A percentile compares a stretch with the other conserved stretches of the same genome.
These are phyloP conservation scores for Taenioides sp. DNA, from an alignment of 2,797 vertebrate genomes.

Conservation along the genomic window DNA sequence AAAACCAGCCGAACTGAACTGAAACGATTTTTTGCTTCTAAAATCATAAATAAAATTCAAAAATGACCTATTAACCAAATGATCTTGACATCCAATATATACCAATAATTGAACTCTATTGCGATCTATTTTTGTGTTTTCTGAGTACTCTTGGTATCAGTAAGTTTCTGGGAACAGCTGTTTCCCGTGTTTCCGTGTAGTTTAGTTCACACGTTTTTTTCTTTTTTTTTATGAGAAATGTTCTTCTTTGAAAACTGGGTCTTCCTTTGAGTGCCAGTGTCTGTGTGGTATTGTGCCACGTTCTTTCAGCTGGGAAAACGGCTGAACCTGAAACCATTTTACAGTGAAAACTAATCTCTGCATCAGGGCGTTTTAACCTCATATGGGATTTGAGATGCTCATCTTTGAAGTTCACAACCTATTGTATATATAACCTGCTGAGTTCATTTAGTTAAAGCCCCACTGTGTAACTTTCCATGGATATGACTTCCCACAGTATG, in stretches of 20 bases:
- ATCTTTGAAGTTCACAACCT: slow-evolving; percentile 48
- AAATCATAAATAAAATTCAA: background rate
- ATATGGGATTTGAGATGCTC: slow-evolving; percentile 44
- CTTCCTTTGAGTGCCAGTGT: slow-evolving; percentile 56
- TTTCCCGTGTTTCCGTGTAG: slow-evolving; percentile 22
- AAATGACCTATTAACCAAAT: background rate
- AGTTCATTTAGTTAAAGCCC: background rate
- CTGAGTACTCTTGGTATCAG: background rate
- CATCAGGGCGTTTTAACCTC: slow-evolving; percentile 67
- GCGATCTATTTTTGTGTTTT: background rate
- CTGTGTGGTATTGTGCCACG: slow-evolving; percentile 55
- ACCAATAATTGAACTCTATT: too few species aligned
- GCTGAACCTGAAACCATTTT: slow-evolving; percentile 60
- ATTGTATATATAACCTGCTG: slow-evolving; percentile 37
- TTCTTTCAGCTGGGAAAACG: slow-evolving; percentile 48
- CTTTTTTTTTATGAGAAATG: slow-evolving; percentile 29
- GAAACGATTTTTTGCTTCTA: background rate
- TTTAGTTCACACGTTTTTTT: slow-evolving; percentile 48
- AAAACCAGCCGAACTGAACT: too few species aligned
- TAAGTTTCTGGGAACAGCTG: slow-evolving; percentile 35
- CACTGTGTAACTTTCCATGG: too few species aligned
- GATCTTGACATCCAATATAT: background rate
- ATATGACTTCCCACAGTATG: too few species aligned
- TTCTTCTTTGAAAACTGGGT: slow-evolving; percentile 60
- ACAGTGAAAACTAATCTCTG: slow-evolving; percentile 61